A percentile compares a stretch with the other conserved stretches of the same genome.
Evolutionary conservation across 2,797 vertebrate genomes (phyloP).

Genomic region (Loriculus beryllinus): DNA sequence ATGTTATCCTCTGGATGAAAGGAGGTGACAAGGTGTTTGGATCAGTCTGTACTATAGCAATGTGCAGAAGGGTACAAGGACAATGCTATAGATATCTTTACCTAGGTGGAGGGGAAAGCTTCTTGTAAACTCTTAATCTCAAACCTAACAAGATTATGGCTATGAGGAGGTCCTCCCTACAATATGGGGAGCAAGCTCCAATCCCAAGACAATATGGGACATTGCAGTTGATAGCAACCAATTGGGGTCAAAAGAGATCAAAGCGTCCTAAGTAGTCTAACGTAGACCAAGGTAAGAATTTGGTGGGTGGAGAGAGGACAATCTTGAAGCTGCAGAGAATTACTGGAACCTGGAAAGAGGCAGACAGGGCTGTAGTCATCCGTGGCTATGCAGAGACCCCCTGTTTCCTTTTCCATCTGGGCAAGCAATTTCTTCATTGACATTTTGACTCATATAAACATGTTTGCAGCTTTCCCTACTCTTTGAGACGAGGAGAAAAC

Average conservation of each 20-base stretch:
- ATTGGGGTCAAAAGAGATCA: neutral
- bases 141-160: neutral
- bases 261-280: neutral
- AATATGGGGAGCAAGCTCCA: neutral
- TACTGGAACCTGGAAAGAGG: neutral
- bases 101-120: neutral
- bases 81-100: neutral
- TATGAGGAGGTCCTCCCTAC: neutral
- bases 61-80: neutral
- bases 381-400: neutral
- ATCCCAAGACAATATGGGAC: neutral
- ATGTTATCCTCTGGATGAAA: neutral
- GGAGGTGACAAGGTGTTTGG: neutral
- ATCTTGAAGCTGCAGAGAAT: neutral
- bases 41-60: neutral
- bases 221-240: neutral
- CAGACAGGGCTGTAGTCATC: accelerated
- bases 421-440: neutral
- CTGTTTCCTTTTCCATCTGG: neutral
- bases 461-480: neutral
- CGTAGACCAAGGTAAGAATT: neutral
- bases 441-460: neutral
- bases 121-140: neutral
- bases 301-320: neutral
- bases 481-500: neutral